Base-by-base conservation (phyloP, 2,113 vertebrate genomes). In the Hiodon alosoides region DNA sequence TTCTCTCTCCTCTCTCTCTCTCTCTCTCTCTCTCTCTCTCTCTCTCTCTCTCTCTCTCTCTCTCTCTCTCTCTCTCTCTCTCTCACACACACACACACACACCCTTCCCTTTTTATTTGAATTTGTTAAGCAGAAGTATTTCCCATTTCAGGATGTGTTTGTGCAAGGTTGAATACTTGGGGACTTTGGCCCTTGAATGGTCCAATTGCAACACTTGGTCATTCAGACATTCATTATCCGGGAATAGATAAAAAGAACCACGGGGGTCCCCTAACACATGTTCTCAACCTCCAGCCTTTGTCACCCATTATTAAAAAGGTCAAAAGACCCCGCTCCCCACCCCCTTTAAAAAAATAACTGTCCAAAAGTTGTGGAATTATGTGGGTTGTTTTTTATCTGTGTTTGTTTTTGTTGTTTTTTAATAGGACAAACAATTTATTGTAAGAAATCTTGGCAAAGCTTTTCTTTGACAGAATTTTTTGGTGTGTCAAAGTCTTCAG, bases 41-140 rank as follows among this genome's bases (percentile, higher is more conserved):
- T 82, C 83, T 87, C 57, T 57, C 72, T 77, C 70, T 48, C 50
- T 70, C 69, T 14, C 72, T 59, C 52, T 70, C 73, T 52, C 50
- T 50, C 71, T 59, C 67, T 13, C 11, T 64, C 67, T 46, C 91
- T 90, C 93, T 93, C 93, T 94, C 94, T 93, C 92, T 86, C 86
- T 83, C 85, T 88, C 84, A 85, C 85, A 83, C 91, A 88, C 80
- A 86, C 74, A 31, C 31, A 31, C 31, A 31, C 31, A 31, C 31
- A 31, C 85, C 85, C 81, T 84, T 85, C 83, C 79, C 83, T 81
- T 87, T 91, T 88, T 81, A 86, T 87, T 90, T 90, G 87, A 92
- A 90, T 97, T 97, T 97, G 95, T 96, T 97, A 97, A 94, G 95
- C 95, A 97, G 97, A 97, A 96, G 94, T 94, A 97, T 96, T 96